Evolutionary conservation across 2,888 invertebrate species (phyloP), one percentile per base, ranked within the genome.

Genomic region (Orthosia gothica): DNA sequence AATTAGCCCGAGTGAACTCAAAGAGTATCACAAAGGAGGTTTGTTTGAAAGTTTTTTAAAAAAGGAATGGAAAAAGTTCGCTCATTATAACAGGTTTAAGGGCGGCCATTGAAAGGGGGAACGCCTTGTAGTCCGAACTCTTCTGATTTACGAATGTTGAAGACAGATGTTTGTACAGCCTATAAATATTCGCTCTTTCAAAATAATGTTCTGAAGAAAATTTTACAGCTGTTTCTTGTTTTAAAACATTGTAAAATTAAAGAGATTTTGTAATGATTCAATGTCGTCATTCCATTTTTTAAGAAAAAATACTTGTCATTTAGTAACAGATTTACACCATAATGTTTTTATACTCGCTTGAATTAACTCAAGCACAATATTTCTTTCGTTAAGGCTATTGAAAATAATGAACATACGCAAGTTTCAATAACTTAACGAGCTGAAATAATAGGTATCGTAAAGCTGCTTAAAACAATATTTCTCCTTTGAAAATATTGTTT

Each of bases 61-160:
- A 90, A 93, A 93, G 92, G 91, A 94, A 95, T 93, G 94, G 92
- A 92, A 92, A 94, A 95, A 95, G 89, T 95, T 95, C 89, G 85
- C 93, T 94, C 94, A 94, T 95, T 95, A 95, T 93, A 94, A 92
- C 91, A 91, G 93, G 92, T 94, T 95, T 94, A 94, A 92, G 91
- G 88, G 85, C 85, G 87, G 86, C 74, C 72, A 82, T 68, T 83
- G 87, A 85, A 82, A 79, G 79, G 81, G 83, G 82, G 83, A 83
- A 65, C 80, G 67, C 58, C 76, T 73, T 79, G 75, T 86, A 86
- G 79, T 80, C 81, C 85, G 67, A 85, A 62, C 75, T 71, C 86
- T 79, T 76, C 77, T 82, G 79, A 86, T 83, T 86, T 87, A 83
- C 81, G 81, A 82, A 86, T 81, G 78, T 63, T 74, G 50, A 75